phyloP scores from a whole-genome alignment of 2,113 vertebrate genomes.

The Puntigrus tetrazona region DNA sequence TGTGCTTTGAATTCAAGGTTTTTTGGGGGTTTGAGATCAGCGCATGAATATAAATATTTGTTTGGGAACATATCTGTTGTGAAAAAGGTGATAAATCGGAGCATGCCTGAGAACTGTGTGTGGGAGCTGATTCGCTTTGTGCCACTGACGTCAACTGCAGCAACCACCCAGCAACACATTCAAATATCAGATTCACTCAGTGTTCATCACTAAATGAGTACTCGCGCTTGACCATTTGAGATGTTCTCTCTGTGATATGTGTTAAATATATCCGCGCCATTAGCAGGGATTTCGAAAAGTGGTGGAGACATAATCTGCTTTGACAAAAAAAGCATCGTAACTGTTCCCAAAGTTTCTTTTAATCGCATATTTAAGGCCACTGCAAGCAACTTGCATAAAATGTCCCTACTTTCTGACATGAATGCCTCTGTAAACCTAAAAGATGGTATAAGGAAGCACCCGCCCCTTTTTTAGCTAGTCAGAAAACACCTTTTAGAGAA shows the following conservation, averaged over 20 bases:
- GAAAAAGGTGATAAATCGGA: background rate
- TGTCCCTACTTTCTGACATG: background rate
- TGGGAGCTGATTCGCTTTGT: background rate
- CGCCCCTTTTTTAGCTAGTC: background rate
- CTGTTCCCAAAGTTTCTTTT: background rate
- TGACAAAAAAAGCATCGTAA: background rate
- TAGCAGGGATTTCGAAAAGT: background rate
- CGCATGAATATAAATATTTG: background rate
- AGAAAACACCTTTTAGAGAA: background rate
- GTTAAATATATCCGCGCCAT: background rate
- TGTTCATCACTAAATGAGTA: background rate
- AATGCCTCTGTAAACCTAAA: background rate
- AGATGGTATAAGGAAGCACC: background rate
- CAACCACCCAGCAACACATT: background rate
- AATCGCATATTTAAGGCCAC: background rate
- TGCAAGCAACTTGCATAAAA: background rate
- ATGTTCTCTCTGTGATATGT: background rate
- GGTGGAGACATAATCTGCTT: background rate
- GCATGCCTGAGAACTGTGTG: background rate
- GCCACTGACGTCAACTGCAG: background rate
- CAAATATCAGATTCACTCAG: background rate
- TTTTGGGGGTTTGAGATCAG: no score
- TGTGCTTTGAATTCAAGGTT: no score
- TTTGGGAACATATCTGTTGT: constrained; percentile 15
- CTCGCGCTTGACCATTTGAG: background rate